Conservation (phyloP, 2,888 invertebrate genomes). For the Acanthosepion lycidas region DNA sequence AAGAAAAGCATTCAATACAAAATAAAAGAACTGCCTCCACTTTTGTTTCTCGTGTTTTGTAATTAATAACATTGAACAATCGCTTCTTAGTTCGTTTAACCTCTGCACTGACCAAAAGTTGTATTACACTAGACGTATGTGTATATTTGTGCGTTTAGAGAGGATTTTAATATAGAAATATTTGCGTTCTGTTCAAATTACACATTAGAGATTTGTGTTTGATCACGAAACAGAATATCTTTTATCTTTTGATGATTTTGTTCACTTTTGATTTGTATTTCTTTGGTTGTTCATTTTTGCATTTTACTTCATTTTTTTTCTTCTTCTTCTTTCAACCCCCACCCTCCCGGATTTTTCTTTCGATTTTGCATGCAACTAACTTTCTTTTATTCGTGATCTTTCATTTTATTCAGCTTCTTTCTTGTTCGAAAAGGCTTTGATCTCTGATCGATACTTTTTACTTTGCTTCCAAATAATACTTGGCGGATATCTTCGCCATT, state of each 20-base stretch:
- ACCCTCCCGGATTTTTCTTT: neutral
- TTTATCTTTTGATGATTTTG: neutral
- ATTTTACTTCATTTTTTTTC: neutral
- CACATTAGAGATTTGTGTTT: neutral
- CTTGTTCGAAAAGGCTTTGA: neutral
- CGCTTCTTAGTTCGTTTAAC: neutral
- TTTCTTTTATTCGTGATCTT: neutral
- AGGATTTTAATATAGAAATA: neutral
- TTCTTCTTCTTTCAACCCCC: neutral
- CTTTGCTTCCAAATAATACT: neutral
- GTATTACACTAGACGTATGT: neutral
- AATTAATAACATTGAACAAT: conserved; percentile 1
- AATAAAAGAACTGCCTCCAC: neutral
- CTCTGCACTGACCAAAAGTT: neutral
- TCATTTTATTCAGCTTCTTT: neutral
- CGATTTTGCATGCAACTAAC: neutral
- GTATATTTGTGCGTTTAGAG: neutral
- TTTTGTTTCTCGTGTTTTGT: neutral
- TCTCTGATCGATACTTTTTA: neutral
- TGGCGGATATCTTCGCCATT: neutral
- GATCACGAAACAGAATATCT: neutral
- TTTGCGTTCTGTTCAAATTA: neutral
- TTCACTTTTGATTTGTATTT: neutral
- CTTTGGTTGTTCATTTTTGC: neutral
- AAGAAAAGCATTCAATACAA: neutral